phyloP scores from a whole-genome alignment of 2,113 vertebrate species.

The Rhabdornis inornatus region DNA sequence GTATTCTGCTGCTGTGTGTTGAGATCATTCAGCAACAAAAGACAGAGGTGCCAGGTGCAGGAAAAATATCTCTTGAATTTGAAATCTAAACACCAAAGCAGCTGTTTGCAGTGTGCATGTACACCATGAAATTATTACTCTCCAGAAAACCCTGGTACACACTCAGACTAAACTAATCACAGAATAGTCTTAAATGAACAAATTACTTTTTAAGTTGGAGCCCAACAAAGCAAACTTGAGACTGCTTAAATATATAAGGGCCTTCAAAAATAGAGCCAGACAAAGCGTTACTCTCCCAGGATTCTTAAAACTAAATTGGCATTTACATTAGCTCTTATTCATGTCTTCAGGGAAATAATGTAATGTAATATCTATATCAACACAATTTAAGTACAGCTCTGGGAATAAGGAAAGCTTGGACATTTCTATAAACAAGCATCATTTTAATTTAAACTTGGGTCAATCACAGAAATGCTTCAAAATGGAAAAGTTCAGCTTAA shows the following conservation, averaged over 20 bases:
- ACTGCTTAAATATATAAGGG: conserved; percentile 11
- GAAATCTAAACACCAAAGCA: not conserved
- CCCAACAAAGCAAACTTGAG: conserved; percentile 27
- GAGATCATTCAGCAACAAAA: not conserved
- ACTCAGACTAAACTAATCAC: not conserved
- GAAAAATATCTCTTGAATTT: not conserved
- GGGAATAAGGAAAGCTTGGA: conserved; percentile 12
- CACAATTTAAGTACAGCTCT: not conserved
- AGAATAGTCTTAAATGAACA: not conserved
- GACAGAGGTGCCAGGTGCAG: not conserved
- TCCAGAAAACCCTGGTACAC: not conserved
- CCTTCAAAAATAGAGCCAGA: conserved; percentile 37
- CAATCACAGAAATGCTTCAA: not conserved
- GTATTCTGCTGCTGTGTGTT: not conserved
- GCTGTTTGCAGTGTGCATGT: not conserved
- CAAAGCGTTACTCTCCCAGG: not conserved
- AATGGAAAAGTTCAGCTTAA: not conserved
- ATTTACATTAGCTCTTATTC: conserved; percentile 45
- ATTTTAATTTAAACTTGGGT: conserved; percentile 15
- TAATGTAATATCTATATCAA: conserved; percentile 30
- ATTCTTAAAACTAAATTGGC: conserved; percentile 50
- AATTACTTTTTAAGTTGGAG: conserved; percentile 20
- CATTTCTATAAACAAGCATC: conserved; percentile 22
- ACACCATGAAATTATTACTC: not conserved
- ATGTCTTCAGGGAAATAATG: conserved; percentile 46